Conservation (phyloP, 64 coral and sea anemone genomes). For the Montipora efflorescens region DNA sequence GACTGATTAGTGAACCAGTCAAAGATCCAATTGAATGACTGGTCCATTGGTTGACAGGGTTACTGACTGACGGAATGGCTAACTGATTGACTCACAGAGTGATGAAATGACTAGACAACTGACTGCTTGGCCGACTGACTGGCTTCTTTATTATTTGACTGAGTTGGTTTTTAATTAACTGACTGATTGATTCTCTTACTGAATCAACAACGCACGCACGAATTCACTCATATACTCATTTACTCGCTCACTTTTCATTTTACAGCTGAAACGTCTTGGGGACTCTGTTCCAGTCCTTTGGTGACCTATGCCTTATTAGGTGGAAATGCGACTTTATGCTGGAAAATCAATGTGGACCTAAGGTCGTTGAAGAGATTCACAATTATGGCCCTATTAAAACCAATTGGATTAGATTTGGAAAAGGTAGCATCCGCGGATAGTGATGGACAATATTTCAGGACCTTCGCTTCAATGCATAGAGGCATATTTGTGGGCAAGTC, state of each 20-base stretch:
- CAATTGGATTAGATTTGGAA: neutral
- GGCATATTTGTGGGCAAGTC: neutral
- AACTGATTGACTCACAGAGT: too few species aligned
- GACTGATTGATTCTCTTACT: too few species aligned
- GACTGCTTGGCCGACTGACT: too few species aligned
- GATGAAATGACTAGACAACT: too few species aligned
- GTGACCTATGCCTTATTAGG: neutral
- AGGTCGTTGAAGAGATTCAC: neutral
- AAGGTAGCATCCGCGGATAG: neutral
- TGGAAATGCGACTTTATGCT: slow-evolving; percentile 25
- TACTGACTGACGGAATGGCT: too few species aligned
- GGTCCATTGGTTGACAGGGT: too few species aligned
- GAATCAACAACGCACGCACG: neutral
- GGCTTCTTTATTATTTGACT: too few species aligned
- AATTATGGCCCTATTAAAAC: slow-evolving; percentile 5
- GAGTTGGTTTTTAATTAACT: too few species aligned
- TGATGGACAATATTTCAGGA: neutral
- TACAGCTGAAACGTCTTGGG: neutral
- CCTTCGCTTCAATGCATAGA: neutral
- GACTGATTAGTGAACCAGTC: too few species aligned
- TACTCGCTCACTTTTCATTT: neutral
- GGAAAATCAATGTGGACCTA: neutral
- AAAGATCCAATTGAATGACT: too few species aligned
- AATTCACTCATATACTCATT: neutral
- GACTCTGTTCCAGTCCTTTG: neutral